Evolutionary conservation across 2,113 vertebrate species (phyloP), one percentile per base, ranked within the genome.

Genomic region (Gobiocypris rarus): DNA sequence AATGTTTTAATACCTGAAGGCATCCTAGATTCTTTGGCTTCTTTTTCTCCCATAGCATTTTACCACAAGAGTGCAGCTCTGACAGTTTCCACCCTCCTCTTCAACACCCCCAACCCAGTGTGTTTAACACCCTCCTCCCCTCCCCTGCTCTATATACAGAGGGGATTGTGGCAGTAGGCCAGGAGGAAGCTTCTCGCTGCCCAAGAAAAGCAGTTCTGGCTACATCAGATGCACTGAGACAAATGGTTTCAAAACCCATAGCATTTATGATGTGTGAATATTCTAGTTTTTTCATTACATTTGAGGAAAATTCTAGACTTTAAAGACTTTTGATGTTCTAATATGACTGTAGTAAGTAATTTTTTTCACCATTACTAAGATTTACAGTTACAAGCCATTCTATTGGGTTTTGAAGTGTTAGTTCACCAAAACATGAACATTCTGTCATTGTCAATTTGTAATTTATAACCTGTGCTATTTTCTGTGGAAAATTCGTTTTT

Each of bases 1-100:
- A 94, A 95, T 94, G 91, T 92, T 94, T 92, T 90, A 93, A 92
- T 90, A 93, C 94, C 94, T 92, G 90, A 91, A 93, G 94, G 93
- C 93, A 94, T 93, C 93, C 93, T 92, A 94, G 90, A 93, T 94
- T 94, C 91, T 90, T 86, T 91, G 92, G 89, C 90, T 92, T 90
- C 67, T 70, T 73, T 91, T 73, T 69, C 54, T 89, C 81, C 90
- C 88, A 87, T 86, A 86, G 90, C 90, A 88, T 89, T 90, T 89
- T 90, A 90, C 91, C 93, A 90, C 90, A 83, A 91, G 92, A 92
- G 92, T 90, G 92, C 90, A 92, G 91, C 90, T 90, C 92, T 93
- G 92, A 94, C 91, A 92, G 92, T 83, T 90, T 89, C 88, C 88
- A 86, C 86, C 83, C 28, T 89, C 83, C 77, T 90, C 88, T 90